These are phyloP conservation scores for Neomonachus schauinslandi DNA, from an alignment of 2,113 vertebrate species.

Conservation along the genomic window DNA sequence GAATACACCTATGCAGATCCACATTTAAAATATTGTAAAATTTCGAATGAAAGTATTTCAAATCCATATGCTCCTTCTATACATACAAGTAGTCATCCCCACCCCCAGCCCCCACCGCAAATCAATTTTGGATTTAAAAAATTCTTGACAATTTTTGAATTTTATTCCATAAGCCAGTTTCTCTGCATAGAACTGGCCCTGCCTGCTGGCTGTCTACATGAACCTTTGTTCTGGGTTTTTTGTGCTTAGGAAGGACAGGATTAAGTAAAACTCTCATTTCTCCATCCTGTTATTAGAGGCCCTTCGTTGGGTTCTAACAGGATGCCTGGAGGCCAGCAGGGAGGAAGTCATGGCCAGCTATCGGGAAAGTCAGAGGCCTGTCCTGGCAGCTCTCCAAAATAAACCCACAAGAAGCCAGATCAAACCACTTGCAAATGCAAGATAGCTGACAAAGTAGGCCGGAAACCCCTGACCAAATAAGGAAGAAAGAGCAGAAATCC, in stretches of 20 bases:
- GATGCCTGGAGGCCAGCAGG: background rate
- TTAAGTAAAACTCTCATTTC: slow-evolving; percentile 1
- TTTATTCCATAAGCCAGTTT: background rate
- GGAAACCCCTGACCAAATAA: background rate
- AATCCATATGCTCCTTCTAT: background rate
- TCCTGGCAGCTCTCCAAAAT: background rate
- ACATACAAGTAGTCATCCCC: background rate
- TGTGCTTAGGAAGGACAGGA: background rate
- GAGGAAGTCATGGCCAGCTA: background rate
- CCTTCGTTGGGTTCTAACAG: background rate
- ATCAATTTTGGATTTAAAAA: background rate
- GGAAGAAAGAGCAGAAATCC: background rate
- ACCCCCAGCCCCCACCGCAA: background rate
- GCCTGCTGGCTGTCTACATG: background rate
- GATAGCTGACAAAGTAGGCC: background rate
- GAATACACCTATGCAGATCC: background rate
- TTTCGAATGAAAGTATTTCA: slow-evolving; percentile 47
- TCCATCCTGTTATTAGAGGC: background rate
- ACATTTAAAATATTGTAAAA: slow-evolving; percentile 27
- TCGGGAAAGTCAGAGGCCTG: background rate
- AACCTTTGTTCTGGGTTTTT: background rate
- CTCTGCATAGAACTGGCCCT: background rate
- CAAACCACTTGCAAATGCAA: background rate
- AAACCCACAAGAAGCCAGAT: background rate
- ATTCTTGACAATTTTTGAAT: background rate